phyloP scores from a whole-genome alignment of 1,140 invertebrate species.

The Bombus haemorrhoidalis region DNA sequence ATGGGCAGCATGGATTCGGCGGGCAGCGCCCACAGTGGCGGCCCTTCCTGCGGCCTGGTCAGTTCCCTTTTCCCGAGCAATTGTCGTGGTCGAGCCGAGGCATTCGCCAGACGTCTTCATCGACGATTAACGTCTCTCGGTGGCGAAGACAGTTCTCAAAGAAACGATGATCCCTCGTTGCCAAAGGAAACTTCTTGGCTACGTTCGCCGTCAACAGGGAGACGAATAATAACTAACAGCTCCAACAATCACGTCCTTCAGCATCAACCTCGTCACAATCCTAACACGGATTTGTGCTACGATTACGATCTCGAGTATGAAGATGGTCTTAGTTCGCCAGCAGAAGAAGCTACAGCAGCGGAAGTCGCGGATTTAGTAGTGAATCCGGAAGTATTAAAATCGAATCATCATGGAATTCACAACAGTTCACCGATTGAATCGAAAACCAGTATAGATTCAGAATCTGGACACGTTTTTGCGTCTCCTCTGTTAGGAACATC shows the following conservation, averaged over 20 bases:
- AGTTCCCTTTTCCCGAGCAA: constrained; percentile 85
- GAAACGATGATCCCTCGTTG: constrained; percentile 45
- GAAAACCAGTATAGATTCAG: constrained; percentile 79
- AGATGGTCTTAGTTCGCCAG: constrained; percentile 85
- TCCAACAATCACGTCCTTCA: constrained; percentile 71
- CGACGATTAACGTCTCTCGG: constrained; percentile 88
- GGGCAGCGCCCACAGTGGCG: constrained; percentile 59
- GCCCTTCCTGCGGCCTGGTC: constrained; percentile 81
- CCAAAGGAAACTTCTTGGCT: constrained; percentile 73
- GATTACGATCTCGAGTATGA: constrained; percentile 85
- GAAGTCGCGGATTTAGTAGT: constrained; percentile 67
- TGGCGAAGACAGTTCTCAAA: constrained; percentile 73
- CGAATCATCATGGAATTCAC: constrained; percentile 64
- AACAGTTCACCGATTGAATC: constrained; percentile 71
- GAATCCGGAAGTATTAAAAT: constrained; percentile 59
- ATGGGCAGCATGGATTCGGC: constrained; percentile 75
- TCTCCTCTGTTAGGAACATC: constrained; percentile 71
- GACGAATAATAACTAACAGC: constrained; percentile 59
- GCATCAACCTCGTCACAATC: constrained; percentile 80
- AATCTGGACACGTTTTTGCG: constrained; percentile 82
- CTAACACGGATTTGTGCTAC: constrained; percentile 82
- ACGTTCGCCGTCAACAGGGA: constrained; percentile 55
- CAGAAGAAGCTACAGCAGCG: constrained; percentile 83
- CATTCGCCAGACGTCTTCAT: constrained; percentile 90
- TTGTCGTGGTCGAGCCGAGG: constrained; percentile 90